Conservation (phyloP, 2,797 vertebrate genomes). For the Falco berigora region DNA sequence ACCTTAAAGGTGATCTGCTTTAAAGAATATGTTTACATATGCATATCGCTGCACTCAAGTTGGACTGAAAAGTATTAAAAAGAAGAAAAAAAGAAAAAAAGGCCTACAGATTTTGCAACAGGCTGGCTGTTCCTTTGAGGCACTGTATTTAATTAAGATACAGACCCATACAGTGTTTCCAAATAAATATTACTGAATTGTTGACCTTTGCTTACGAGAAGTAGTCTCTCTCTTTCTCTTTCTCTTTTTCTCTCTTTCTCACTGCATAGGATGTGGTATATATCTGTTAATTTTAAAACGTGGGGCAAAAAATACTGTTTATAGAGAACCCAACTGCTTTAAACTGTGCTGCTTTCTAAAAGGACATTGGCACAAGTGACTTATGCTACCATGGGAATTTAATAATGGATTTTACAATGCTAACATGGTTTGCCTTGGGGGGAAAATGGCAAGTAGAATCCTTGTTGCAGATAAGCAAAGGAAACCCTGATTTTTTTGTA, state of each 20-base stretch:
- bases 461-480: slow-evolving; percentile 86
- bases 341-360: slow-evolving; percentile 79
- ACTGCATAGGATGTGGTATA: slow-evolving; percentile 81
- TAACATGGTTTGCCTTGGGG: slow-evolving; percentile 77
- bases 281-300: slow-evolving; percentile 80
- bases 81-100: neutral
- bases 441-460: slow-evolving; percentile 77
- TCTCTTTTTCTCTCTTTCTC: slow-evolving; percentile 60
- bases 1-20: slow-evolving; percentile 88
- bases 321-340: slow-evolving; percentile 74
- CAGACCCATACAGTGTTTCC: slow-evolving; percentile 72
- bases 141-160: slow-evolving; percentile 73
- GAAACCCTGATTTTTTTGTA: slow-evolving; percentile 96
- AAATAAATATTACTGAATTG: slow-evolving; percentile 77
- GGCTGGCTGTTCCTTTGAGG: slow-evolving; percentile 74
- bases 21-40: slow-evolving; percentile 98
- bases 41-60: slow-evolving; percentile 89
- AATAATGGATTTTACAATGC: slow-evolving; percentile 75
- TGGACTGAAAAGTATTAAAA: slow-evolving; percentile 77
- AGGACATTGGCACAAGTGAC: slow-evolving; percentile 78
- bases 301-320: slow-evolving; percentile 82
- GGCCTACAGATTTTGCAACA: slow-evolving; percentile 73
- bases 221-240: slow-evolving; percentile 77
- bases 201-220: slow-evolving; percentile 85
- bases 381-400: slow-evolving; percentile 72